Conservation (phyloP, 2,888 invertebrate species). For the Hemicrepidius hirtus region DNA sequence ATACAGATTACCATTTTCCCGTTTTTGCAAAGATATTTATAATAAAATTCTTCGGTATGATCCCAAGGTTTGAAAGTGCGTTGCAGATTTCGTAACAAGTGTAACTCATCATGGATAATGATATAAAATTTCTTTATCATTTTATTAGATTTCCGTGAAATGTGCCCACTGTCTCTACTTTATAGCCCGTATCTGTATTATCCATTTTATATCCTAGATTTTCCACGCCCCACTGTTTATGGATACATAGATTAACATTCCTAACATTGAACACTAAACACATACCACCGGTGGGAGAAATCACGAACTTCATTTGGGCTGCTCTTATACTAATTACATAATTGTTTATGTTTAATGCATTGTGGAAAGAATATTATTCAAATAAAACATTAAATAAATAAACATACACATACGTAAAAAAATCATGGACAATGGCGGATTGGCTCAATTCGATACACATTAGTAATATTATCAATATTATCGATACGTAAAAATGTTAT, state of each 20-base stretch:
- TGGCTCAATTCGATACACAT: neutral
- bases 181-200: slow-evolving; percentile 42
- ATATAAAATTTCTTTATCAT: slow-evolving; percentile 41
- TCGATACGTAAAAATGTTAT: neutral
- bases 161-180: slow-evolving; percentile 44
- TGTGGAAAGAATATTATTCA: too few relatives aligned
- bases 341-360: too few relatives aligned
- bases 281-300: neutral
- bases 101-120: slow-evolving; percentile 37
- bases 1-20: too few relatives aligned
- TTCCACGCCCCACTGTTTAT: slow-evolving; percentile 35
- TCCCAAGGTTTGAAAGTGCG: neutral
- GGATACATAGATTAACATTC: slow-evolving; percentile 40
- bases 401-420: too few relatives aligned
- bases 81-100: slow-evolving; percentile 32
- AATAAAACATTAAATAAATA: too few relatives aligned
- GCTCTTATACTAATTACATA: too few relatives aligned
- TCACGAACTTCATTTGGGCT: neutral
- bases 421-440: neutral
- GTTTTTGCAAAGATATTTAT: too few relatives aligned
- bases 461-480: neutral
- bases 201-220: slow-evolving; percentile 42
- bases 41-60: neutral
- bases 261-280: slow-evolving; percentile 33
- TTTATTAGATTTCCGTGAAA: slow-evolving; percentile 45